phyloP scores from a whole-genome alignment of 2,797 vertebrate genomes.

The Stomatorhinus walkeri region DNA sequence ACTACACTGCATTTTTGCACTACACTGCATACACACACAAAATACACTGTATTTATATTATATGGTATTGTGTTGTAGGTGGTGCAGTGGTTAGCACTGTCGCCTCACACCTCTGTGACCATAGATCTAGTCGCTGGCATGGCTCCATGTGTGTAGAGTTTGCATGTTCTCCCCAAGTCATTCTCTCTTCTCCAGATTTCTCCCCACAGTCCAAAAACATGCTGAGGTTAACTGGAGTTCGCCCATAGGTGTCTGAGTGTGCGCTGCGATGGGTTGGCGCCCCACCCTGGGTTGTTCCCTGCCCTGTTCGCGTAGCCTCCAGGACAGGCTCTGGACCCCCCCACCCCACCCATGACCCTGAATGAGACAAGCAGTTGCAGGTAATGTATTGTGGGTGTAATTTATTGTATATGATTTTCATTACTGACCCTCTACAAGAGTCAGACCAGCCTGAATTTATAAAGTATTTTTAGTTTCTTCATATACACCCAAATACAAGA shows the following conservation, averaged over 20 bases:
- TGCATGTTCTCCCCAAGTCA: not conserved
- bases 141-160: not conserved
- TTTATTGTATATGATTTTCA: not conserved
- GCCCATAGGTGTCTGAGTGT: not conserved
- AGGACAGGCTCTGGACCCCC: not conserved
- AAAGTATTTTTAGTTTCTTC: not conserved
- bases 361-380: not conserved
- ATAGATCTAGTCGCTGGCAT: not conserved
- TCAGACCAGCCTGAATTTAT: not conserved
- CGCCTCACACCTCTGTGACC: not conserved
- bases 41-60: not conserved
- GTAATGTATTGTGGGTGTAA: not conserved
- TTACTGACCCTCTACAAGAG: not conserved
- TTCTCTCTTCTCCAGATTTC: not conserved
- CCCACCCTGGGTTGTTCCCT: not conserved
- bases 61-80: not conserved
- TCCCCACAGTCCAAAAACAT: not conserved
- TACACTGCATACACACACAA: not conserved
- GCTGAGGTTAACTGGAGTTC: not conserved
- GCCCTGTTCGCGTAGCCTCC: not conserved
- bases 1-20: not conserved
- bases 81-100: not conserved
- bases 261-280: not conserved
- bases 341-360: not conserved
- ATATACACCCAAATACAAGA: not conserved